Percentiles rank a stretch among this genome's conserved stretches.
Conservation (phyloP, 2,888 invertebrate species). For the Cryptops parisi region DNA sequence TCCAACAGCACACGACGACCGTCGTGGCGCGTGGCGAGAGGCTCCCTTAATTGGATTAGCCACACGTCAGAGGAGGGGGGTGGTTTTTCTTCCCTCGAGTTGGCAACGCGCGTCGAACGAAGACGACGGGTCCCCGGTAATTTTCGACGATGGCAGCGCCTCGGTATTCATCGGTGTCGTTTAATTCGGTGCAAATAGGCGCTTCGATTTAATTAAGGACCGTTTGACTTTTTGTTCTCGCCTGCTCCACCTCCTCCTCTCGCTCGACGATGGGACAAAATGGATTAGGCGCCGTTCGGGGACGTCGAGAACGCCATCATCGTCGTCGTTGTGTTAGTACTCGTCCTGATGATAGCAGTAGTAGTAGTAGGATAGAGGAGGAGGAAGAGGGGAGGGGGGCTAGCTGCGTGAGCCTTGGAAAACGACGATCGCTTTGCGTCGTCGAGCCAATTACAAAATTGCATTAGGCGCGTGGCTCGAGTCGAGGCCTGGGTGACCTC, state of each 20-base stretch:
- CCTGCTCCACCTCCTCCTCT: too few relatives aligned
- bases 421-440: slow-evolving; percentile 15
- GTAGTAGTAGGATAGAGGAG: too few relatives aligned
- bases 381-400: too few relatives aligned
- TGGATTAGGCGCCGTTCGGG: slow-evolving; percentile 4
- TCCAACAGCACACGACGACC: too few relatives aligned
- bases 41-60: not conserved
- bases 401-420: slow-evolving; percentile 1
- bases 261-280: slow-evolving; percentile 2
- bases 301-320: slow-evolving; percentile 1
- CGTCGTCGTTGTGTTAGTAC: too few relatives aligned
- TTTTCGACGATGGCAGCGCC: slow-evolving; percentile 1
- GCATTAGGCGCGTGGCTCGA: slow-evolving; percentile 14
- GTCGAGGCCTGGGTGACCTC: slow-evolving; percentile 5
- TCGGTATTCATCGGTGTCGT: slow-evolving; percentile 16
- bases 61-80: not conserved
- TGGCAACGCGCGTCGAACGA: not conserved
- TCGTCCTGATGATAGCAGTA: too few relatives aligned
- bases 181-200: slow-evolving; percentile 18
- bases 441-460: slow-evolving; percentile 19
- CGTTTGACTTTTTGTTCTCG: slow-evolving; percentile 18
- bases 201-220: slow-evolving; percentile 18
- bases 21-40: not conserved
- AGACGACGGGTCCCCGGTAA: not conserved
- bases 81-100: not conserved